phyloP scores from a whole-genome alignment of 2,113 vertebrate species.

The Apodemus sylvaticus region DNA sequence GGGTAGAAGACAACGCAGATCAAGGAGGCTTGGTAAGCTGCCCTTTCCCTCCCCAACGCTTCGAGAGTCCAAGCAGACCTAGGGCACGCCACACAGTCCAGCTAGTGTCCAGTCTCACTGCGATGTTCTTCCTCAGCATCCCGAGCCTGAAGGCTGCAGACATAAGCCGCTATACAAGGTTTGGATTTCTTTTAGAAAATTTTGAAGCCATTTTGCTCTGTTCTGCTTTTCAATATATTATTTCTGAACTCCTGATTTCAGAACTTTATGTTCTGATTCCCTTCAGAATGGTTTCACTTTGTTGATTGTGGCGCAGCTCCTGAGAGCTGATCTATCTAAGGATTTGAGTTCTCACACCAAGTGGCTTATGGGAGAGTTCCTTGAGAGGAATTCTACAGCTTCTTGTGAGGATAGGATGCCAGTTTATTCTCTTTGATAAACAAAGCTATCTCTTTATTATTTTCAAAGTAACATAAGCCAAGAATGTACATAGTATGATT shows the following conservation, averaged over 20 bases:
- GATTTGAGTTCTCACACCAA: not conserved
- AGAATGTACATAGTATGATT: conserved; percentile 10
- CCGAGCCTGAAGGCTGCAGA: too few relatives aligned
- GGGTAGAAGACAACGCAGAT: not conserved
- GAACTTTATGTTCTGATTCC: not conserved
- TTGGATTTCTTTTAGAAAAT: not conserved
- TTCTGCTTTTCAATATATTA: not conserved
- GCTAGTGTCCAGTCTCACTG: not conserved
- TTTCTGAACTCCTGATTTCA: not conserved
- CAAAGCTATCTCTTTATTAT: not conserved
- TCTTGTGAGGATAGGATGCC: not conserved
- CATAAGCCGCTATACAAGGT: too few relatives aligned
- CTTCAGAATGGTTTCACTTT: not conserved
- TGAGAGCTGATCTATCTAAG: not conserved
- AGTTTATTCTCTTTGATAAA: not conserved
- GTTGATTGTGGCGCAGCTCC: not conserved
- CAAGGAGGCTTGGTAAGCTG: not conserved
- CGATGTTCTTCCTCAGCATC: not conserved
- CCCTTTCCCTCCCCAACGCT: not conserved
- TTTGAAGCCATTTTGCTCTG: not conserved
- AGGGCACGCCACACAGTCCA: rapidly evolving
- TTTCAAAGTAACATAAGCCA: conserved; percentile 33
- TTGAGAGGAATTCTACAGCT: not conserved
- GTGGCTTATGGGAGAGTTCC: not conserved
- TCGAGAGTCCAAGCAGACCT: not conserved